These are phyloP conservation scores for Chionomys nivalis DNA, from an alignment of 2,113 vertebrate species.

Conservation along the genomic window DNA sequence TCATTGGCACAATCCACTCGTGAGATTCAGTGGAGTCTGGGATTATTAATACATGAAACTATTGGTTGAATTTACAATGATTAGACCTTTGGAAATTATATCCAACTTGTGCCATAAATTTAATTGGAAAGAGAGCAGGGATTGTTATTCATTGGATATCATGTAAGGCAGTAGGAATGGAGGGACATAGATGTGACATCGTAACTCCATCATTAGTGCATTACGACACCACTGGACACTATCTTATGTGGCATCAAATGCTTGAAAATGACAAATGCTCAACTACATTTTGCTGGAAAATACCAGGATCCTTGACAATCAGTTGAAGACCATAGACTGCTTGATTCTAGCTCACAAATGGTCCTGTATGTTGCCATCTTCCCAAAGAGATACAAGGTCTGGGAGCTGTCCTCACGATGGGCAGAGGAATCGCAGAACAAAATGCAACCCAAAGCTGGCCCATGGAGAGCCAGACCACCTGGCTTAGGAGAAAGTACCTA, in stretches of 20 bases:
- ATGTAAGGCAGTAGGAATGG: background rate
- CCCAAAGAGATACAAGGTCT: slow-evolving; percentile 10
- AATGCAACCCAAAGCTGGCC: background rate
- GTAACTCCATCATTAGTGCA: background rate
- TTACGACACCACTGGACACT: background rate
- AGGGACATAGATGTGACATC: background rate
- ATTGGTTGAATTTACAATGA: slow-evolving; percentile 19
- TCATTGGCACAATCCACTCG: background rate
- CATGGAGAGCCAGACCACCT: background rate
- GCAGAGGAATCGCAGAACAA: background rate
- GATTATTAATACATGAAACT: slow-evolving; percentile 7
- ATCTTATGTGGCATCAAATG: background rate
- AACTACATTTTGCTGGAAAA: slow-evolving; percentile 20
- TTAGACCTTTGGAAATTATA: background rate
- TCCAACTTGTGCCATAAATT: background rate
- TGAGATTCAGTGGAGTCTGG: background rate
- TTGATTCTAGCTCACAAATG: background rate
- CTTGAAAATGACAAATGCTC: background rate
- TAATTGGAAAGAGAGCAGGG: background rate
- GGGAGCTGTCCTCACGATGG: background rate
- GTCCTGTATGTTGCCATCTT: background rate
- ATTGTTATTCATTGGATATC: background rate
- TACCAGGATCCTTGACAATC: background rate
- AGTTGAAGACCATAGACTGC: background rate
- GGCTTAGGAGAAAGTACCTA: background rate